Conservation (phyloP, 2,797 vertebrate genomes). For the Syngnathus acus region DNA sequence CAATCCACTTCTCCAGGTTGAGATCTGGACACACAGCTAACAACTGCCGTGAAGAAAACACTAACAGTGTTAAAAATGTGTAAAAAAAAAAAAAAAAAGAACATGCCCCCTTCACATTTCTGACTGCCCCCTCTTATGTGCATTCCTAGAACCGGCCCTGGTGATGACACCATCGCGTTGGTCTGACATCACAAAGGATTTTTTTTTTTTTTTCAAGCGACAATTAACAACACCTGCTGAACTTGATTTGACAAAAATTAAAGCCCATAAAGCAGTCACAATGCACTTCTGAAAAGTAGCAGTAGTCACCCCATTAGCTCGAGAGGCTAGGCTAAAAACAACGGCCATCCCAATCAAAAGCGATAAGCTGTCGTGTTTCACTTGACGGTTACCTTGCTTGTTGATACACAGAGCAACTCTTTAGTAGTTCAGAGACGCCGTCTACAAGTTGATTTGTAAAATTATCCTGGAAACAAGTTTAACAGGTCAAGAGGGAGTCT, state of each 20-base stretch:
- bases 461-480: neutral
- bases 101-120: no score
- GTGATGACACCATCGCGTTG: neutral
- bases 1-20: no score
- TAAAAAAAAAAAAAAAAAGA: no score
- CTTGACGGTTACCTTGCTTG: neutral
- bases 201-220: neutral
- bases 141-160: no score
- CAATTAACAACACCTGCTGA: neutral
- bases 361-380: neutral
- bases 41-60: no score
- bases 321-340: conserved; percentile 1
- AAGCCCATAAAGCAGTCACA: neutral
- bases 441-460: neutral
- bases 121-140: no score
- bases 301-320: neutral
- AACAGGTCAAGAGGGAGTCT: neutral
- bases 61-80: no score
- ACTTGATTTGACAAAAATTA: neutral
- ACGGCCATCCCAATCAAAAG: neutral
- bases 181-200: neutral
- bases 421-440: neutral
- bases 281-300: neutral
- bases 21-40: no score
- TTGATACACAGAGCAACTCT: neutral